These are phyloP conservation scores for Rambutsinella grinnellia DNA, from an alignment of 2,888 invertebrate genomes.

Conservation along the genomic window DNA sequence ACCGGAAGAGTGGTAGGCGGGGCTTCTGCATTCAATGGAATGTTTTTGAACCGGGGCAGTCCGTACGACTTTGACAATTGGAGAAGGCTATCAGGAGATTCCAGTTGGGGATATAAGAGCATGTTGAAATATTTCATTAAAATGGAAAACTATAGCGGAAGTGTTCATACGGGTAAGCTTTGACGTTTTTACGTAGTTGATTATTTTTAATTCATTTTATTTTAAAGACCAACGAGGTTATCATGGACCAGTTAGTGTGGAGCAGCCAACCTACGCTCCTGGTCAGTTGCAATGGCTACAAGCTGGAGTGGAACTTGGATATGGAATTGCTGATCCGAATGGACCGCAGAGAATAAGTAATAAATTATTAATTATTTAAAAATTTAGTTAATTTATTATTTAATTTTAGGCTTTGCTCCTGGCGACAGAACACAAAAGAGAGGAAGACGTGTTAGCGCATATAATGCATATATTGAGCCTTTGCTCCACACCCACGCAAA, in stretches of 20 bases:
- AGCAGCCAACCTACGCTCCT: constrained; percentile 31
- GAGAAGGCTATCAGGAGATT: constrained; percentile 35
- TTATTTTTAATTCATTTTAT: no score
- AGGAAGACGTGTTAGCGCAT: no score
- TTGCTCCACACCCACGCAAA: no score
- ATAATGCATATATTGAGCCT: no score
- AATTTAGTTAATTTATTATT: no score
- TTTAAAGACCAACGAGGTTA: no score
- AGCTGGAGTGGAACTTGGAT: constrained; percentile 42
- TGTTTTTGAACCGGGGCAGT: constrained; percentile 35
- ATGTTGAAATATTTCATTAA: constrained; percentile 39
- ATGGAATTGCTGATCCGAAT: constrained; percentile 41
- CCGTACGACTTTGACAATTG: constrained; percentile 45
- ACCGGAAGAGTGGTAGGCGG: constrained; percentile 23
- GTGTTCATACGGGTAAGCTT: background rate
- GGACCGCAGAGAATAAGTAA: no score
- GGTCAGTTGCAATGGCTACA: constrained; percentile 33
- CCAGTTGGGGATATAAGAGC: constrained; percentile 42
- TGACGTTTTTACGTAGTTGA: no score
- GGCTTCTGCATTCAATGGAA: constrained; percentile 6
- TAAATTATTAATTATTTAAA: no score
- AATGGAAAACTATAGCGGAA: constrained; percentile 41
- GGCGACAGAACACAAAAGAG: no score
- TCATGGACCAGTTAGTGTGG: constrained; percentile 37
- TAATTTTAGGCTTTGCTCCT: no score